Evolutionary conservation across 2,888 invertebrate species (phyloP), one percentile per base, ranked within the genome.

Genomic region (Pachliopta kotzebuea): DNA sequence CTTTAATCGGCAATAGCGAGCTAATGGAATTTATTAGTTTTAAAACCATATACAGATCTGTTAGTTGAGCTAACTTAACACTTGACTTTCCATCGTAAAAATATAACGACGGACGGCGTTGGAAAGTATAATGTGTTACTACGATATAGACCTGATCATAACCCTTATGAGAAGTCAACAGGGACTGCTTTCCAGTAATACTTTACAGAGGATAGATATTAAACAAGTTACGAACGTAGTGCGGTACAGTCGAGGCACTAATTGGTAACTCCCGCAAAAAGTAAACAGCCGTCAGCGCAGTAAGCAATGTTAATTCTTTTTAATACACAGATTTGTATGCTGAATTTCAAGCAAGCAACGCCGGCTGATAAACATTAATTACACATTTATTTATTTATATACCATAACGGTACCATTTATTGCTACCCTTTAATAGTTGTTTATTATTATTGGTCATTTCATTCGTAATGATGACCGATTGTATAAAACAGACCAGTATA

Each of bases 301-400:
- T 78, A 80, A 78, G 74, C 63, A 73, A 79, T 80, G 83, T 76
- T 85, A 85, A 86, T 88, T 79, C 81, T 79, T 80, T 80, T 79
- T 85, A 89, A 90, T 87, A 78, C 78, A 81, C 78, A 85, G 85
- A 91, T 91, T 90, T 78, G 90, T 90, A 90, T 90, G 80, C 90
- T 69, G 73, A 76, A 75, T 73, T 53, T 72, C 77, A 71, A 74
- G 71, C 71, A 72, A 75, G 72, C 76, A 76, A 70, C 55, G 71
- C 68, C 69, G 70, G 71, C 70, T 71, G 62, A 69, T 58, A 67
- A 71, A 72, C 84, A 80, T 90, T 89, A 87, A 89, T 88, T 89
- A 85, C 84, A 81, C 80, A 85, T 86, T 86, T 82, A 84, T 85
- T 85, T 85, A 78, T 83, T 85, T 86, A 84, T 83, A 82, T 81